Evolutionary conservation across 2,113 vertebrate genomes (phyloP).

Genomic region (Chlamydotis undulata): DNA sequence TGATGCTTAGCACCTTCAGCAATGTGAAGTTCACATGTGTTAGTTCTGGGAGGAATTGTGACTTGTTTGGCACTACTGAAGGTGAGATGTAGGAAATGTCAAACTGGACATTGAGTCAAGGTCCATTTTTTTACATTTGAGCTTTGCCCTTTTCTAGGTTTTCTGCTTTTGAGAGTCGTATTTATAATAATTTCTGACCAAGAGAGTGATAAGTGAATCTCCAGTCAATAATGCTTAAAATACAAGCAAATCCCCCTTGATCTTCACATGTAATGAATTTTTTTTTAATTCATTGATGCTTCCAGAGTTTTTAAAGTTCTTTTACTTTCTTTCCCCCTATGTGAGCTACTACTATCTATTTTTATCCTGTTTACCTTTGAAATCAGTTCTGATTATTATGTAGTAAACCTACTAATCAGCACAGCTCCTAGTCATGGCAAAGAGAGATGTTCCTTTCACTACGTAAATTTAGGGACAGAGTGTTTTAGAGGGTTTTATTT

Average conservation of each 20-base stretch:
- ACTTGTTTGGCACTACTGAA: not conserved
- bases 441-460: not conserved
- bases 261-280: not conserved
- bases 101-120: not conserved
- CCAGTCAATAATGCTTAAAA: not conserved
- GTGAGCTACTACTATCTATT: not conserved
- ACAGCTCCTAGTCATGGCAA: not conserved
- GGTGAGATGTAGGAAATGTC: not conserved
- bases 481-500: not conserved
- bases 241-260: not conserved
- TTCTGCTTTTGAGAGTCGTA: not conserved
- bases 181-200: not conserved
- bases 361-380: not conserved
- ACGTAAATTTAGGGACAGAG: not conserved
- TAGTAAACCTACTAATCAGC: not conserved
- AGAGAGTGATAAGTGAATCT: not conserved
- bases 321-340: not conserved
- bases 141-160: not conserved
- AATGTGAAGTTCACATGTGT: not conserved
- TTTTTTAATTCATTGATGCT: not conserved
- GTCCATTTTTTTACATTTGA: not conserved
- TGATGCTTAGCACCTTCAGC: not conserved
- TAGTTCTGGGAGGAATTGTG: not conserved
- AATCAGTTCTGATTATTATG: not conserved
- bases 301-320: not conserved